These are phyloP conservation scores for Agrotis segetum DNA, from an alignment of 2,888 invertebrate genomes.

Conservation along the genomic window DNA sequence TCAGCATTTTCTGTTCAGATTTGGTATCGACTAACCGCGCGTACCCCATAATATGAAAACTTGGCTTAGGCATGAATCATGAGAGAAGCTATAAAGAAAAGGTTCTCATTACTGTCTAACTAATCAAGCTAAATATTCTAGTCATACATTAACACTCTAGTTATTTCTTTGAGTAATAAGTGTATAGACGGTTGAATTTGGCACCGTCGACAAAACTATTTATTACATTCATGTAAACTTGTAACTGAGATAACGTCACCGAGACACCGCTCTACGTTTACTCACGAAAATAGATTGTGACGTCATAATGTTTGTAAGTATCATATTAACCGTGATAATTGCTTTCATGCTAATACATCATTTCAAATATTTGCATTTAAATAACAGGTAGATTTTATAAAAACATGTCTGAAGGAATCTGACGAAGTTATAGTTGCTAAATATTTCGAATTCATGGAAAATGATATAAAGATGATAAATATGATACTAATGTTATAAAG, in stretches of 20 bases:
- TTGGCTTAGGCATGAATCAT: too few species aligned
- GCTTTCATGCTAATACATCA: slow-evolving; percentile 35
- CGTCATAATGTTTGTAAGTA: slow-evolving; percentile 19
- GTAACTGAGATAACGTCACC: slow-evolving; percentile 10
- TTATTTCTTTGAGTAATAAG: neutral
- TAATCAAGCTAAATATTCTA: too few species aligned
- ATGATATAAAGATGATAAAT: too few species aligned
- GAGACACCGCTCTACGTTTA: slow-evolving; percentile 1
- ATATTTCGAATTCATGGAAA: slow-evolving; percentile 7
- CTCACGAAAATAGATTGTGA: slow-evolving; percentile 34
- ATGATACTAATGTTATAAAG: too few species aligned
- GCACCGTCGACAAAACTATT: slow-evolving; percentile 38
- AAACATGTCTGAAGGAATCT: neutral
- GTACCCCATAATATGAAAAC: too few species aligned
- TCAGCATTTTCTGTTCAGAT: too few species aligned
- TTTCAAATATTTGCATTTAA: slow-evolving; percentile 31
- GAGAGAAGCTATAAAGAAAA: too few species aligned
- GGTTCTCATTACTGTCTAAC: too few species aligned
- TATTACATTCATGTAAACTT: slow-evolving; percentile 45
- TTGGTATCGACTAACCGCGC: too few species aligned
- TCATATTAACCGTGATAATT: slow-evolving; percentile 22
- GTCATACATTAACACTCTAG: neutral
- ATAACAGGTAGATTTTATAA: neutral
- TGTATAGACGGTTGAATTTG: slow-evolving; percentile 18
- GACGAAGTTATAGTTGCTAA: too few species aligned